These are phyloP conservation scores for Sepioteuthis lessoniana DNA, from an alignment of 2,888 invertebrate species.

Conservation along the genomic window DNA sequence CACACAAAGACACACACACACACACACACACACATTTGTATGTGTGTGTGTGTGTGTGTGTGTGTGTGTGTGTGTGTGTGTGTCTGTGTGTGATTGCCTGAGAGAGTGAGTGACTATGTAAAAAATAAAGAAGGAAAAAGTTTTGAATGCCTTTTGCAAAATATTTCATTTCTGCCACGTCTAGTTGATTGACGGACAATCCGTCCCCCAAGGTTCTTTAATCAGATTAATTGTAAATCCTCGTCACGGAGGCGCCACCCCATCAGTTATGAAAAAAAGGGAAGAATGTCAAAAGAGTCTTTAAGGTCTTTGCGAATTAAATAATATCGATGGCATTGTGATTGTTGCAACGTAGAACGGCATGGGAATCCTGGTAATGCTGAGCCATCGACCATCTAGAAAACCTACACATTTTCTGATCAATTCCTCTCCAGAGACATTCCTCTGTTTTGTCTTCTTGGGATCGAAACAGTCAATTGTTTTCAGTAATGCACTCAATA, in stretches of 20 bases:
- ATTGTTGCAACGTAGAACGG: not conserved
- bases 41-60: too few relatives aligned
- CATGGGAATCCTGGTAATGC: not conserved
- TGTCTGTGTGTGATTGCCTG: too few relatives aligned
- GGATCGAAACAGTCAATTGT: not conserved
- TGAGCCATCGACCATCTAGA: not conserved
- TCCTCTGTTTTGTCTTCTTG: not conserved
- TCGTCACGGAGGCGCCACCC: too few relatives aligned
- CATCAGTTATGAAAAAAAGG: not conserved
- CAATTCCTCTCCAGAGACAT: not conserved
- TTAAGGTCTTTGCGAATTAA: not conserved
- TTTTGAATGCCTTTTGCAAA: not conserved
- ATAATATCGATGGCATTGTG: not conserved
- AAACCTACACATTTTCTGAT: not conserved
- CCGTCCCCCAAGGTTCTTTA: not conserved
- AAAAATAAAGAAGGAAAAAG: not conserved
- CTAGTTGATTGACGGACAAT: not conserved
- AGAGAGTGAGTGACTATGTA: too few relatives aligned
- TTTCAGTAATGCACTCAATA: not conserved
- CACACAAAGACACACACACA: not conserved
- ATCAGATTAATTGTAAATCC: slow-evolving; percentile 18
- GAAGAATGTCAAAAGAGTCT: not conserved
- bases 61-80: too few relatives aligned
- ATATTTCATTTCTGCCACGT: not conserved
- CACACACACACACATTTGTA: not conserved